Evolutionary conservation across 2,113 vertebrate species (phyloP).

Genomic region (Crotalus helleri): DNA sequence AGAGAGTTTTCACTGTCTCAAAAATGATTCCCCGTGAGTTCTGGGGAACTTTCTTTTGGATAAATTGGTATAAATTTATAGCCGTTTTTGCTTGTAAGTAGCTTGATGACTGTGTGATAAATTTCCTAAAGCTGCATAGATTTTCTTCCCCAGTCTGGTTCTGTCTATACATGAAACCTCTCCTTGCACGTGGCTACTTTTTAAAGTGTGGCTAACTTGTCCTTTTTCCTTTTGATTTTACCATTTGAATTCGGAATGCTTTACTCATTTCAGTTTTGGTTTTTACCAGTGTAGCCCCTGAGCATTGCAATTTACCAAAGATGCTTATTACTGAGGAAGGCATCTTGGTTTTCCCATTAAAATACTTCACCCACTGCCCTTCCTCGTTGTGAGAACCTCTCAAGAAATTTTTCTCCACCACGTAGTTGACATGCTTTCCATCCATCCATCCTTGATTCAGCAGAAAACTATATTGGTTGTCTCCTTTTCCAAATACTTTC

Average conservation of each 20-base stretch:
- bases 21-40: background rate
- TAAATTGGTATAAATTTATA: background rate
- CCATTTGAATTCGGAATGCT: background rate
- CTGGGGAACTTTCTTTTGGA: background rate
- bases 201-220: background rate
- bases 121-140: background rate
- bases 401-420: background rate
- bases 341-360: background rate
- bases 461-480: background rate
- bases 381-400: background rate
- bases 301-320: background rate
- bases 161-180: background rate
- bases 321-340: background rate
- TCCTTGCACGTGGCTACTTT: background rate
- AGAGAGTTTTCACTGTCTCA: background rate
- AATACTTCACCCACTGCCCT: background rate
- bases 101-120: background rate
- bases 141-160: background rate
- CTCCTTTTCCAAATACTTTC: background rate
- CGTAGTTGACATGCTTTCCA: background rate
- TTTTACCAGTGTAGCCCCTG: background rate
- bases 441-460: background rate
- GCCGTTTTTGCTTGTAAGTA: background rate
- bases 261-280: background rate
- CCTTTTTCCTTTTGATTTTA: background rate